Conservation (phyloP, 2,888 invertebrate species). For the Pseudanteris insignis region DNA sequence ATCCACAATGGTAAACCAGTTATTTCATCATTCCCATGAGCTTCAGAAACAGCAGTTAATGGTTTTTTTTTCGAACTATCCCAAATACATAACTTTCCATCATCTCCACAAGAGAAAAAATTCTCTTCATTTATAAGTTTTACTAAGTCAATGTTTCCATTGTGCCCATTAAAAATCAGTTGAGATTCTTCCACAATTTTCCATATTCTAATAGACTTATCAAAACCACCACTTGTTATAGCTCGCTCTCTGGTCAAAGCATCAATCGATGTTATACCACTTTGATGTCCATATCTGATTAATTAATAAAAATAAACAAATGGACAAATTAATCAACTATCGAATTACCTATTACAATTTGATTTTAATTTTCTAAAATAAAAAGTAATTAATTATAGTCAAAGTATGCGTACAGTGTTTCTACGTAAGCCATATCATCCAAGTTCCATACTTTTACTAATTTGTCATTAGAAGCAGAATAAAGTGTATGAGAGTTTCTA, state of each 20-base stretch:
- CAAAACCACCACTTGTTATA: conserved; percentile 89
- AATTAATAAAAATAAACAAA: too few species aligned
- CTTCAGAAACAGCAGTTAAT: conserved; percentile 73
- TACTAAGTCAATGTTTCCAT: conserved; percentile 86
- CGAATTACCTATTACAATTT: not conserved
- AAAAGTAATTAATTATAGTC: too few species aligned
- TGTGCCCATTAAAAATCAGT: conserved; percentile 88
- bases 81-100: conserved; percentile 88
- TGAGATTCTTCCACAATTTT: conserved; percentile 98
- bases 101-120: conserved; percentile 91
- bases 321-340: too few species aligned
- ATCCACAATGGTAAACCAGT: conserved; percentile 87
- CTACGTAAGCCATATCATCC: conserved; percentile 95
- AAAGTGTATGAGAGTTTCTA: conserved; percentile 85
- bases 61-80: conserved; percentile 88
- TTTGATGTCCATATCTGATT: conserved; percentile 89
- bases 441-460: conserved; percentile 95
- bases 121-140: conserved; percentile 92
- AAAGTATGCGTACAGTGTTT: conserved; percentile 79
- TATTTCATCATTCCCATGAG: conserved; percentile 75
- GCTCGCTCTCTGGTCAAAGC: conserved; percentile 86
- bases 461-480: conserved; percentile 79
- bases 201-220: conserved; percentile 90
- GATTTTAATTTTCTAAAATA: conserved; percentile 1
- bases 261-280: conserved; percentile 86